phyloP scores from a whole-genome alignment of 1,140 invertebrate species.

The Tetragonula clypearis region DNA sequence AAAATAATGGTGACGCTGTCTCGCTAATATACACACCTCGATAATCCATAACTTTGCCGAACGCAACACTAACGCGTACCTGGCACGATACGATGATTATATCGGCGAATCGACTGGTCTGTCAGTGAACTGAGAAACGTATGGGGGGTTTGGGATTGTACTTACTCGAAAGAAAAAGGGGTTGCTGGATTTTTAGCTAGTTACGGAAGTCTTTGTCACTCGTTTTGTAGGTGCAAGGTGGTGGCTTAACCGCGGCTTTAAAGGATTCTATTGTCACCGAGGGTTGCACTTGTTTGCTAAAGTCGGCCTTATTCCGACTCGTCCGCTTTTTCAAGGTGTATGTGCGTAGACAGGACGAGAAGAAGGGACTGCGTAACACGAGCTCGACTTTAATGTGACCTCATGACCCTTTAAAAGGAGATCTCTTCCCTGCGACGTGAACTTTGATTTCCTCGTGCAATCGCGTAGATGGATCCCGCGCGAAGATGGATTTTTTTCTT shows the following conservation, averaged over 20 bases:
- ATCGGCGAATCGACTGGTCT: constrained; percentile 4
- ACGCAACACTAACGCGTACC: background rate
- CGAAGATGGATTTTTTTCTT: background rate
- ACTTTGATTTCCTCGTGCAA: constrained; percentile 16
- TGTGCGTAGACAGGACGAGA: constrained; percentile 10
- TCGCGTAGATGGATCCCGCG: background rate
- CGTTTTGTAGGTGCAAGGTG: constrained; percentile 7
- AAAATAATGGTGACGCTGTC: background rate
- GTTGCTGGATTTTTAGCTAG: constrained; percentile 4
- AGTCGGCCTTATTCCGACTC: constrained; percentile 5
- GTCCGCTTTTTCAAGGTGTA: background rate
- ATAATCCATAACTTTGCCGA: background rate
- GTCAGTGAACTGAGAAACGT: background rate
- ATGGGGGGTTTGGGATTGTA: background rate
- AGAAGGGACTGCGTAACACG: constrained; percentile 4
- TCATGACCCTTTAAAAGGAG: constrained; percentile 50
- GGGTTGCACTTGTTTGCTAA: background rate
- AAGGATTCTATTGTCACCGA: constrained; percentile 23
- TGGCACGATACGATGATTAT: background rate
- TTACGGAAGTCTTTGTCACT: background rate
- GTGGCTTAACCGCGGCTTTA: constrained; percentile 2
- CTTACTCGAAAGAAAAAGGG: background rate
- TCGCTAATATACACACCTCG: background rate
- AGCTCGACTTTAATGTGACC: constrained; percentile 50
- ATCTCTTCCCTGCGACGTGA: background rate